Evolutionary conservation across 2,888 invertebrate genomes (phyloP).

Genomic region (Parochlus steinenii): DNA sequence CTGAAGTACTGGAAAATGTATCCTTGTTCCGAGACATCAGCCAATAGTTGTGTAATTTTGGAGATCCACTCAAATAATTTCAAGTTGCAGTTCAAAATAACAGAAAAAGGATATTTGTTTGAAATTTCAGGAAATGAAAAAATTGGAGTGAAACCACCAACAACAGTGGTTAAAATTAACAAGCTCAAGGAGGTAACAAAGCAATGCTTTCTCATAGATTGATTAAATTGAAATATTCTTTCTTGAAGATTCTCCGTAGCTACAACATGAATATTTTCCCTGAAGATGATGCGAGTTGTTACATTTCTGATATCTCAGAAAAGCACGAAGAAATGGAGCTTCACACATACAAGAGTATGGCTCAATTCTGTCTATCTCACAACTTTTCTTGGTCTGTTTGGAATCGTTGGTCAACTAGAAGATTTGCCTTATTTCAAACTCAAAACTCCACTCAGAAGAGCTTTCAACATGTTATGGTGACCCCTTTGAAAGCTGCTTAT

Average conservation of each 20-base stretch:
- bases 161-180: slow-evolving; percentile 1
- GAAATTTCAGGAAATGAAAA: too few relatives aligned
- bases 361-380: slow-evolving; percentile 5
- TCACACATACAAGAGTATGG: slow-evolving; percentile 11
- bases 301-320: slow-evolving; percentile 2
- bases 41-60: neutral
- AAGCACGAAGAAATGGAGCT: slow-evolving; percentile 11
- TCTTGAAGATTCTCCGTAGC: neutral
- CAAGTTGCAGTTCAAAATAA: slow-evolving; percentile 8
- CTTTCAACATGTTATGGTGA: neutral
- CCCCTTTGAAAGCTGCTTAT: slow-evolving; percentile 3
- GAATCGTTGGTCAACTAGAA: slow-evolving; percentile 1
- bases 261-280: slow-evolving; percentile 10
- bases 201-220: neutral
- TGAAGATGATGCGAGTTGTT: slow-evolving; percentile 9
- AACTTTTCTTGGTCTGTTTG: slow-evolving; percentile 2
- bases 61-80: slow-evolving; percentile 1
- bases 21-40: neutral
- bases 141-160: too few relatives aligned
- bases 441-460: neutral
- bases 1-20: slow-evolving; percentile 8
- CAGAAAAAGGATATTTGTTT: slow-evolving; percentile 5
- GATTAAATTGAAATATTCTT: neutral
- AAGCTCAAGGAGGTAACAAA: slow-evolving; percentile 8
- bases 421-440: slow-evolving; percentile 3